Evolutionary conservation across 2,113 vertebrate genomes (phyloP).

Genomic region (Paramisgurnus dabryanus): DNA sequence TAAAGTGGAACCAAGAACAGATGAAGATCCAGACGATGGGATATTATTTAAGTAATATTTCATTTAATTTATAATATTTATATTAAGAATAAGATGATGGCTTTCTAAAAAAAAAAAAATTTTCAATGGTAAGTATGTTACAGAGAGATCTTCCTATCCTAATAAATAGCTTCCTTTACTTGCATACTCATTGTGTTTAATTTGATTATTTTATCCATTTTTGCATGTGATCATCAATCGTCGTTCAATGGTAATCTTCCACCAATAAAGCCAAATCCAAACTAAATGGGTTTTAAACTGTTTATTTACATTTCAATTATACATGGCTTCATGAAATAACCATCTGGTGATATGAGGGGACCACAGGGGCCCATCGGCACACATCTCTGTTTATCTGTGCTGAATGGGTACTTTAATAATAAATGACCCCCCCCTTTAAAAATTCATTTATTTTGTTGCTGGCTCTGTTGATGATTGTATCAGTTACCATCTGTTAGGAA

Average conservation of each 20-base stretch:
- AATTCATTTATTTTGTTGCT: background rate
- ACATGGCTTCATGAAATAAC: too few species aligned
- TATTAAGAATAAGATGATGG: too few species aligned
- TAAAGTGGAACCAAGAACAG: background rate
- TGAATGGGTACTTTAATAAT: too few species aligned
- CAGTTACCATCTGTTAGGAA: background rate
- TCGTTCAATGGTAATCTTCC: background rate
- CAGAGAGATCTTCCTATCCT: background rate
- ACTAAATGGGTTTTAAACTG: background rate
- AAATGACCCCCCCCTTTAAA: too few species aligned
- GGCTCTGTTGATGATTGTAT: background rate
- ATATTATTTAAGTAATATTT: too few species aligned
- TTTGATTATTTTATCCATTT: too few species aligned
- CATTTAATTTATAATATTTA: background rate
- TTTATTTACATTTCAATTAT: background rate
- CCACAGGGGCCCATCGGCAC: too few species aligned
- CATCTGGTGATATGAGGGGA: too few species aligned
- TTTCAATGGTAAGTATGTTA: background rate
- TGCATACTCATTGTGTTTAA: too few species aligned
- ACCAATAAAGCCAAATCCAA: background rate
- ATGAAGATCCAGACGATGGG: background rate
- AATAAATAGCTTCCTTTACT: too few species aligned
- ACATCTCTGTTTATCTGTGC: too few species aligned
- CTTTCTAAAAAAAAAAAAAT: too few species aligned
- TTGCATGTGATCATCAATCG: background rate